Base-by-base conservation (phyloP, 1,140 invertebrate genomes). In the Ceratina australensis region DNA sequence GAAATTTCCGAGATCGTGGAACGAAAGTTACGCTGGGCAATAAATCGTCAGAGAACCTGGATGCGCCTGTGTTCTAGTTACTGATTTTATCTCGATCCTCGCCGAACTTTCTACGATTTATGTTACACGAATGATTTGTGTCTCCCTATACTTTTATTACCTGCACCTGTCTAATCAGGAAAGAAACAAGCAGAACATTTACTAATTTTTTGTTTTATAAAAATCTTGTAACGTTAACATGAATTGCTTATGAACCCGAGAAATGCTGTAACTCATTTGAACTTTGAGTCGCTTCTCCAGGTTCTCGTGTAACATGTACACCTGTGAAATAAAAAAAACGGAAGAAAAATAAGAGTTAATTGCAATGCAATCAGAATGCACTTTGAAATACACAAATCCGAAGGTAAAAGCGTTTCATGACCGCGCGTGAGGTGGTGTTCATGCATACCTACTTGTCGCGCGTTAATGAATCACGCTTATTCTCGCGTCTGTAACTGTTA, bases 11-110 rank as follows among this genome's bases (percentile, higher is more conserved):
- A n/a, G 24, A 56, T 47, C 47, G 18, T 28, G 56, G 78, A 60
- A 83, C 68, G 82, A 83, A 84, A 84, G 81, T 83, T 80, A 57
- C 59, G 47, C 50, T n/a, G 54, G 59, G 64, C 52, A 74, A 79
- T 80, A 80, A 83, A 84, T 77, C 26, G 59, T 63, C 67, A 22
- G 22, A 24, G 69, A 77, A 65, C 56, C 54, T 42, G 42, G 20
- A 42, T 22, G 71, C 69, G 77, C 68, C 78, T 73, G 56, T 79
- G 42, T 75, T 73, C 18, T 5, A 13, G 50, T 28, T 68, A 13
- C 50, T 13, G 65, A 68, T 54, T 68, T 33, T 16, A 68, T 68
- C 65, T 52, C 7, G 47, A 5, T 59, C 1, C 8, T 65, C 20
- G 54, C 33, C 8, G 64, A 69, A 84, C 72, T 83, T 84, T 84